Evolutionary conservation across 2,797 vertebrate genomes (phyloP).

Genomic region (Eleutherodactylus coqui): DNA sequence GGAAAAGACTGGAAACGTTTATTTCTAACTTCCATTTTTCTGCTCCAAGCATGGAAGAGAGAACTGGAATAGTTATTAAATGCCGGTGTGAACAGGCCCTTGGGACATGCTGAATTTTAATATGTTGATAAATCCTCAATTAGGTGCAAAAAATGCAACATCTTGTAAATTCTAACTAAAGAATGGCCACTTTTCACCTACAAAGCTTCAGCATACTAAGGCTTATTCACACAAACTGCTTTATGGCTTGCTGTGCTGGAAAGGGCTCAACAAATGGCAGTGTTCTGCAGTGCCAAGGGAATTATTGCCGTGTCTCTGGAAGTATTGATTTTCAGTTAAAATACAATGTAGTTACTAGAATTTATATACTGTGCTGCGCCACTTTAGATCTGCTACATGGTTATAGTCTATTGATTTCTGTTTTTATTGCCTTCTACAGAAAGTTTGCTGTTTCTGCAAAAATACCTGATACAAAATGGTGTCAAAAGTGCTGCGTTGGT

Average conservation of each 20-base stretch:
- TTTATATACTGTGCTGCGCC: slow-evolving; percentile 12
- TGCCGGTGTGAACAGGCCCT: too few species aligned
- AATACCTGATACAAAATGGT: slow-evolving; percentile 98
- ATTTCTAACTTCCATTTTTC: too few species aligned
- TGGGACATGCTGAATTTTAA: background rate
- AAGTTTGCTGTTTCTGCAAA: slow-evolving; percentile 97
- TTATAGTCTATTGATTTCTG: slow-evolving; percentile 22
- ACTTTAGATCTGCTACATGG: background rate
- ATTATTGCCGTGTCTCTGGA: slow-evolving; percentile 32
- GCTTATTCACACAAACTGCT: background rate
- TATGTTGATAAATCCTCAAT: background rate
- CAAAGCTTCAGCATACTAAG: background rate
- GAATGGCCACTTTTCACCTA: background rate
- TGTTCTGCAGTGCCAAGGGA: background rate
- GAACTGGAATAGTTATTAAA: too few species aligned
- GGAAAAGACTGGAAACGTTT: too few species aligned
- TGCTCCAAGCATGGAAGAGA: too few species aligned
- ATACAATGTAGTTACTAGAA: slow-evolving; percentile 35
- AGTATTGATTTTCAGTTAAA: slow-evolving; percentile 40
- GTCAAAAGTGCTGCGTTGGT: slow-evolving; percentile 98
- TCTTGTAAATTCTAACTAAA: background rate
- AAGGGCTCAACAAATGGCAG: background rate
- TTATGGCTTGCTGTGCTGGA: background rate
- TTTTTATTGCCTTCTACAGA: slow-evolving; percentile 73
- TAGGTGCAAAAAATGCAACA: too few species aligned